Evolutionary conservation across 2,888 invertebrate genomes (phyloP).

Genomic region (Aphelenchoides bicaudatus): DNA sequence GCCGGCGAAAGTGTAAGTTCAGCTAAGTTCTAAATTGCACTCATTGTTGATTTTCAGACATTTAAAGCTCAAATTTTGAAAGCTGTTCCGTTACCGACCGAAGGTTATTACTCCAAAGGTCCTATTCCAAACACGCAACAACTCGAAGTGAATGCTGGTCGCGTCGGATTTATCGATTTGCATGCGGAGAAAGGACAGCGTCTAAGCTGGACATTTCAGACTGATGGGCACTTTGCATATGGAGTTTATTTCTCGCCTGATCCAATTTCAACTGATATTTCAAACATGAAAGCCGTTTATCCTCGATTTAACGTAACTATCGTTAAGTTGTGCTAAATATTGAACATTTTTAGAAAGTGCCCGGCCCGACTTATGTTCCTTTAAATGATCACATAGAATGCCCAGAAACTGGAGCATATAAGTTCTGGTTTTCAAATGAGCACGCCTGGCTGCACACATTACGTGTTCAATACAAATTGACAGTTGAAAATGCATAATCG

Average conservation of each 20-base stretch:
- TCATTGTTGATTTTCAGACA: constrained; percentile 29
- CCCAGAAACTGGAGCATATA: constrained; percentile 32
- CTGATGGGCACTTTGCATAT: constrained; percentile 58
- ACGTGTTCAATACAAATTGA: constrained; percentile 37
- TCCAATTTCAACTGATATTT: constrained; percentile 33
- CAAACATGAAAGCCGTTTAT: constrained; percentile 42
- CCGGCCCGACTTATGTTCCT: constrained; percentile 55
- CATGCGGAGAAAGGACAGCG: constrained; percentile 44
- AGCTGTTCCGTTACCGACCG: constrained; percentile 44
- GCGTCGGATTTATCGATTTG: constrained; percentile 43
- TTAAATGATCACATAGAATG: constrained; percentile 39
- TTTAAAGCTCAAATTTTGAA: constrained; percentile 46
- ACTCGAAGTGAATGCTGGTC: constrained; percentile 46
- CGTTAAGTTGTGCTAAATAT: neutral
- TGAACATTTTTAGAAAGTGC: constrained; percentile 49
- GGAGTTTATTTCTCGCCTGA: constrained; percentile 41
- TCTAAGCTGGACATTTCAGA: constrained; percentile 45
- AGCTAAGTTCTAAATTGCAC: constrained; percentile 2
- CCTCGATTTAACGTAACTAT: constrained; percentile 50
- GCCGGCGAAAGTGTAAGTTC: constrained; percentile 34
- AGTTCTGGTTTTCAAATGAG: constrained; percentile 55
- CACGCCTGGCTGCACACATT: constrained; percentile 58
- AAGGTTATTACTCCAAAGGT: constrained; percentile 43
- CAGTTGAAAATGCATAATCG: constrained; percentile 2
- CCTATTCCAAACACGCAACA: constrained; percentile 24